Evolutionary conservation across 2,888 invertebrate species (phyloP).

Genomic region (Margaritifera margaritifera): DNA sequence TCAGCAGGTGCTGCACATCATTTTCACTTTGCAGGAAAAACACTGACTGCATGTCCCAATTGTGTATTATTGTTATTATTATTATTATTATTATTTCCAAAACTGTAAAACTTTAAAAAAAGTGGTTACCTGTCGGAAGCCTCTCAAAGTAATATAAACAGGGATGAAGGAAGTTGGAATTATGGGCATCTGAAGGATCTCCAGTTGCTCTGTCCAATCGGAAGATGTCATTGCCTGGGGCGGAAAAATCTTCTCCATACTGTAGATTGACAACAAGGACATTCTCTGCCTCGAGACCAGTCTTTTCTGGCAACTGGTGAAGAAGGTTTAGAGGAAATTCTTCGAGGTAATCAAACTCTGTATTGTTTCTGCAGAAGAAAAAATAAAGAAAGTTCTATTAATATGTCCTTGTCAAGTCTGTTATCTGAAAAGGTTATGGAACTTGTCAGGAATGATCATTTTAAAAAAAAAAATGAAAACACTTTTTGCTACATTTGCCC

Average conservation of each 20-base stretch:
- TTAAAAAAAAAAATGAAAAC: too few species aligned
- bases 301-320: conserved; percentile 59
- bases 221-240: conserved; percentile 73
- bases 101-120: background rate
- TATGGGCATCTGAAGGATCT: conserved; percentile 70
- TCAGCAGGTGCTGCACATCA: too few species aligned
- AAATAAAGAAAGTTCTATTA: background rate
- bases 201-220: conserved; percentile 70
- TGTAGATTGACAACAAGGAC: conserved; percentile 71
- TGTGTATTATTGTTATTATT: too few species aligned
- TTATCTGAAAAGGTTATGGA: too few species aligned
- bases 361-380: conserved; percentile 44
- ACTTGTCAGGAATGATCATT: too few species aligned
- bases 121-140: conserved; percentile 69
- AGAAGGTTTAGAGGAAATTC: conserved; percentile 72
- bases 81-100: too few species aligned
- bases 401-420: too few species aligned
- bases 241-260: conserved; percentile 73
- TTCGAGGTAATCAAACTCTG: conserved; percentile 66
- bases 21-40: too few species aligned
- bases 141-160: conserved; percentile 73
- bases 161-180: conserved; percentile 74
- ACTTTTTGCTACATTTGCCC: too few species aligned
- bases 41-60: too few species aligned
- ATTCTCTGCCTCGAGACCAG: conserved; percentile 62